phyloP scores from a whole-genome alignment of 1,140 invertebrate genomes.

The Arion vulgaris region DNA sequence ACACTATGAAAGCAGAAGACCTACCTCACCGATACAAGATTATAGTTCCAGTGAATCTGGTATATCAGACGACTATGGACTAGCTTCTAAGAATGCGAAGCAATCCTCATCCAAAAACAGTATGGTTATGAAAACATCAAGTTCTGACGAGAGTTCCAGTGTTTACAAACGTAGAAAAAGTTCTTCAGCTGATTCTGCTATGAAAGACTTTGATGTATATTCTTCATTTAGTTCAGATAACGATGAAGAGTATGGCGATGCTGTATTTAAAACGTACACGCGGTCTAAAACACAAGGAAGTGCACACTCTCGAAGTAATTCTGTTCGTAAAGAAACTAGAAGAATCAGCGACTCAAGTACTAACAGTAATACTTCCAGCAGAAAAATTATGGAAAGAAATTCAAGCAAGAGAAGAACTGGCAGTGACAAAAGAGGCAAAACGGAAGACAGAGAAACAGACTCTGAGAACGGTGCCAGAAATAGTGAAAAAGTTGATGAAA shows the following conservation, averaged over 20 bases:
- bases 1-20: background rate
- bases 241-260: background rate
- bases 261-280: background rate
- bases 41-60: slow-evolving; percentile 50
- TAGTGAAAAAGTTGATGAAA: background rate
- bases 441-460: background rate
- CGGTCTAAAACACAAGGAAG: background rate
- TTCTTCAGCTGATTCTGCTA: slow-evolving; percentile 44
- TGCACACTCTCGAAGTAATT: background rate
- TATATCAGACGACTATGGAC: slow-evolving; percentile 32
- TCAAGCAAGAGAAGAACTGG: background rate
- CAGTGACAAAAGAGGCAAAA: background rate
- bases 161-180: background rate
- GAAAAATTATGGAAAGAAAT: background rate
- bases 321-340: background rate
- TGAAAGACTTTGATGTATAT: slow-evolving; percentile 39
- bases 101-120: background rate
- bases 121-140: background rate
- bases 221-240: slow-evolving; percentile 41
- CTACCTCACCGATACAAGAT: slow-evolving; percentile 28
- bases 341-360: slow-evolving; percentile 7
- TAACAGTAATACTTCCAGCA: background rate
- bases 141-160: slow-evolving; percentile 6
- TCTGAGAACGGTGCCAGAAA: background rate
- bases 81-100: background rate